Percentiles rank a stretch among this genome's conserved stretches.
phyloP scores from a whole-genome alignment of 2,888 invertebrate species.

The Petrolisthes cinctipes region DNA sequence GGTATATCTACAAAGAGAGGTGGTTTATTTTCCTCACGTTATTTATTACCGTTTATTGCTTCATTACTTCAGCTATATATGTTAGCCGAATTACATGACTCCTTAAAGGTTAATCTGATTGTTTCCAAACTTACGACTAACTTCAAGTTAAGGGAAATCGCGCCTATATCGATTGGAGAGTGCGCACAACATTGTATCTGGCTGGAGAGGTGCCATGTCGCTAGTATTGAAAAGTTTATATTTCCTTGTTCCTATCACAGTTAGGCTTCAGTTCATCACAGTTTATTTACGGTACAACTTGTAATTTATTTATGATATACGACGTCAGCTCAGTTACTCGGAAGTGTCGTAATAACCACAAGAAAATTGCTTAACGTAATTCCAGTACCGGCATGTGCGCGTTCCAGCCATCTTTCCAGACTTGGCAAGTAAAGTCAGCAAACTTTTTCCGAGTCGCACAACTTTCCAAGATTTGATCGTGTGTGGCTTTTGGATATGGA shows the following conservation, averaged over 20 bases:
- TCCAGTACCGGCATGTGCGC: conserved; percentile 37
- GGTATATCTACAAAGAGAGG: too few species aligned
- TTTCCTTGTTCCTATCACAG: not conserved
- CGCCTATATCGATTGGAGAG: conserved; percentile 56
- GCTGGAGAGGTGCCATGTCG: conserved; percentile 41
- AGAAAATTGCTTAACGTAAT: conserved; percentile 16
- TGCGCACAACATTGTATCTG: conserved; percentile 42
- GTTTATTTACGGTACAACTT: not conserved
- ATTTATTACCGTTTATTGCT: not conserved
- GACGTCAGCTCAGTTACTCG: not conserved
- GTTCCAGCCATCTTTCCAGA: conserved; percentile 58
- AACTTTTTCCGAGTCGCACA: conserved; percentile 61
- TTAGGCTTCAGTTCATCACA: not conserved
- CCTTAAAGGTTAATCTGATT: conserved; percentile 50
- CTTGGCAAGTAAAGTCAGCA: conserved; percentile 61
- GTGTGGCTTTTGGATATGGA: conserved; percentile 58
- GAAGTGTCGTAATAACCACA: not conserved
- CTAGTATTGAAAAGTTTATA: conserved; percentile 48
- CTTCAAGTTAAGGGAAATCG: conserved; percentile 60
- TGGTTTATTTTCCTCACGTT: too few species aligned
- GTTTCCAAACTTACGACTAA: conserved; percentile 57
- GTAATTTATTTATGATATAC: not conserved
- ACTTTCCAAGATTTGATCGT: conserved; percentile 62
- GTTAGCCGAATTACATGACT: conserved; percentile 30
- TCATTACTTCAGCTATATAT: not conserved